phyloP scores from a whole-genome alignment of 2,797 vertebrate species.

The Alcedo atthis region DNA sequence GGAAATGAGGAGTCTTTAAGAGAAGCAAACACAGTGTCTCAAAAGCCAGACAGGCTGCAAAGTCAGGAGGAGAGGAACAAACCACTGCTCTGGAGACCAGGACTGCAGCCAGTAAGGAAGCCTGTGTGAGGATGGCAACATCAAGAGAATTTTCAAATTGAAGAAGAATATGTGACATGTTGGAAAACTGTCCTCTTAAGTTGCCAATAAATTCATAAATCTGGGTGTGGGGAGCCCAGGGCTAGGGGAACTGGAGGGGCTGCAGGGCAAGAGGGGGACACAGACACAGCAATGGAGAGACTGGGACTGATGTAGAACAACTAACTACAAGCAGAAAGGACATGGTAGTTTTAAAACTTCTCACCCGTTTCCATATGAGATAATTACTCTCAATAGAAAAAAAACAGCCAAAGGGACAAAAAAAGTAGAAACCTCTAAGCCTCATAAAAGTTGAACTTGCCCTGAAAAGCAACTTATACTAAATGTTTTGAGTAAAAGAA shows the following conservation, averaged over 20 bases:
- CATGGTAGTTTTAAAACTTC: background rate
- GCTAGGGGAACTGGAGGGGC: background rate
- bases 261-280: background rate
- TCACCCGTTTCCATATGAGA: background rate
- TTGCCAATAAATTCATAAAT: background rate
- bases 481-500: background rate
- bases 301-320: background rate
- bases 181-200: background rate
- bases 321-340: background rate
- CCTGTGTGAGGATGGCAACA: background rate
- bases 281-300: background rate
- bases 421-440: background rate
- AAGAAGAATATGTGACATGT: background rate
- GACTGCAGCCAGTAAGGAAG: background rate
- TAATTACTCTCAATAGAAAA: background rate
- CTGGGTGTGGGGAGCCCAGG: background rate
- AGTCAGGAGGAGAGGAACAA: background rate
- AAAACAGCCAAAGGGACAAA: background rate
- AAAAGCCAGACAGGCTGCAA: background rate
- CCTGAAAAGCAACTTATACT: background rate
- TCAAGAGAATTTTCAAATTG: background rate
- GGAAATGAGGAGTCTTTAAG: background rate
- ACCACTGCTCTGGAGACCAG: background rate
- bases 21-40: background rate
- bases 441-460: background rate